phyloP scores from a whole-genome alignment of 2,797 vertebrate genomes.

The Fratercula arctica region DNA sequence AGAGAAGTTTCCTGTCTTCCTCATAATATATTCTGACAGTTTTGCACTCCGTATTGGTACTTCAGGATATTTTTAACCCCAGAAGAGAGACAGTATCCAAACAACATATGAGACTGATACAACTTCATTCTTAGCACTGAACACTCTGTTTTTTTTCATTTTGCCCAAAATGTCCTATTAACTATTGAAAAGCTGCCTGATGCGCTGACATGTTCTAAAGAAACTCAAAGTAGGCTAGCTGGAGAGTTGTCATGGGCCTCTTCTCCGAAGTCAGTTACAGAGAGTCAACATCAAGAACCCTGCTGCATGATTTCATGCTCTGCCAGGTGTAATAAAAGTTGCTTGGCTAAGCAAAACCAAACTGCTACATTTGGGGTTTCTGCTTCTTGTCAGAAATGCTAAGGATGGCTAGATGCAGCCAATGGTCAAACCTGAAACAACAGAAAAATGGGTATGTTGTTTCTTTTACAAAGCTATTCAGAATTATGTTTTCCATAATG shows the following conservation, averaged over 20 bases:
- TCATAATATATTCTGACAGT: conserved; percentile 10
- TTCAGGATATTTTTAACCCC: conserved; percentile 21
- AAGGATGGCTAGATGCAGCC: not conserved
- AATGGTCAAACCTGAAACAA: not conserved
- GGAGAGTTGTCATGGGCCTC: not conserved
- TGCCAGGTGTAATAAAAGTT: not conserved
- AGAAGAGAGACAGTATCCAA: not conserved
- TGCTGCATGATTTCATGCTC: not conserved
- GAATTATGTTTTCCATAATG: not conserved
- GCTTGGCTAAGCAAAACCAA: conserved; percentile 8
- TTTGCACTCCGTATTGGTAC: not conserved
- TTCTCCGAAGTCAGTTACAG: not conserved
- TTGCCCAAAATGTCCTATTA: not conserved
- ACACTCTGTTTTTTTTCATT: not conserved
- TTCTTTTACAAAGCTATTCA: not conserved
- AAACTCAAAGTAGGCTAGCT: not conserved
- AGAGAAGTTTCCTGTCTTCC: not conserved
- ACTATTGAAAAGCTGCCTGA: not conserved
- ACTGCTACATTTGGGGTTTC: not conserved
- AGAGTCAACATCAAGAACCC: not conserved
- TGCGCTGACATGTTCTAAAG: not conserved
- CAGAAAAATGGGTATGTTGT: not conserved
- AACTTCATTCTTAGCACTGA: not conserved
- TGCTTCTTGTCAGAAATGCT: not conserved
- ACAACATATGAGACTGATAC: not conserved